A percentile compares a stretch with the other conserved stretches of the same genome.
phyloP scores from a whole-genome alignment of 2,113 vertebrate species.

The Lasiurus borealis region DNA sequence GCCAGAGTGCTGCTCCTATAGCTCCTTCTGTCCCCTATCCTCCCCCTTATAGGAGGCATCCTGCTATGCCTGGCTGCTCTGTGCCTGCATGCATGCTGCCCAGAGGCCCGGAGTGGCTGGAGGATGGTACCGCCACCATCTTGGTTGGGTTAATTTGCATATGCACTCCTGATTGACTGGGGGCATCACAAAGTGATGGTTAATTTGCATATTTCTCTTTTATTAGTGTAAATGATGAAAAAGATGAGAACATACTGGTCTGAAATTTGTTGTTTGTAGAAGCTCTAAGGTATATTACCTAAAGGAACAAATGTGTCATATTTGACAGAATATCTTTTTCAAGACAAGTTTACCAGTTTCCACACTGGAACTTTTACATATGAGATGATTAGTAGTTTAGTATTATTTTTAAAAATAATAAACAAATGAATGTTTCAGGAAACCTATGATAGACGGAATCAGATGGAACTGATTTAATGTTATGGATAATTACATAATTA shows the following conservation, averaged over 20 bases:
- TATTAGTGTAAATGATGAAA: background rate
- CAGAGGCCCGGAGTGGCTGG: too few relatives aligned
- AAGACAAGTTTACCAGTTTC: slow-evolving; percentile 25
- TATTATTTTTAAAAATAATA: slow-evolving; percentile 77
- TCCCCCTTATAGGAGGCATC: too few relatives aligned
- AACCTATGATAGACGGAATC: slow-evolving; percentile 78
- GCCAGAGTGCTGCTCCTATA: too few relatives aligned
- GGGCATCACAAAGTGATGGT: too few relatives aligned
- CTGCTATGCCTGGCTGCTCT: too few relatives aligned
- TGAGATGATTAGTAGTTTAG: slow-evolving; percentile 69
- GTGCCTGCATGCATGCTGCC: too few relatives aligned
- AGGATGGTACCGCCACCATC: too few relatives aligned
- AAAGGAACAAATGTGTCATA: background rate
- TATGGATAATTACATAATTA: slow-evolving; percentile 84
- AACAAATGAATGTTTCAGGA: slow-evolving; percentile 81
- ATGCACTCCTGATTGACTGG: too few relatives aligned
- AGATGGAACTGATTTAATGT: slow-evolving; percentile 80
- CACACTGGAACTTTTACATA: slow-evolving; percentile 39
- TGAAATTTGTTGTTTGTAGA: slow-evolving; percentile 43
- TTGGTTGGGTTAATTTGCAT: too few relatives aligned
- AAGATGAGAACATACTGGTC: background rate
- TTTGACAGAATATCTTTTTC: background rate
- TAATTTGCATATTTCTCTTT: too few relatives aligned
- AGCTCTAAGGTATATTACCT: background rate
- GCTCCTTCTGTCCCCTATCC: too few relatives aligned